These are phyloP conservation scores for Venustoraphidia nigricollis DNA, from an alignment of 2,888 invertebrate species.

Conservation along the genomic window DNA sequence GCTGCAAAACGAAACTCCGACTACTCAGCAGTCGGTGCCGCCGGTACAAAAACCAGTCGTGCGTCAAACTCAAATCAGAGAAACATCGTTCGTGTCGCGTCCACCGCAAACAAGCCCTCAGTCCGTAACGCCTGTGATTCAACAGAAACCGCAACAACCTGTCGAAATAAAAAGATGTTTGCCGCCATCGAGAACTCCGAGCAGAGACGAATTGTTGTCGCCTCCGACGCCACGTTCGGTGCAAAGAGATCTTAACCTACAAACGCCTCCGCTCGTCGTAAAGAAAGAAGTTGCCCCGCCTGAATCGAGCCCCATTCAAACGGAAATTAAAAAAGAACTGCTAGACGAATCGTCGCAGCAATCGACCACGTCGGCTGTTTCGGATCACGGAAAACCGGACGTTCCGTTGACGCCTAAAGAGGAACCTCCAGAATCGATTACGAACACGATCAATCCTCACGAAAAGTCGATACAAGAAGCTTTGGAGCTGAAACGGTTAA, in stretches of 20 bases:
- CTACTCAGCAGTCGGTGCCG: conserved; percentile 11
- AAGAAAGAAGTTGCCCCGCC: conserved; percentile 38
- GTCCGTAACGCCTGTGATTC: conserved; percentile 5
- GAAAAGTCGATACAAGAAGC: conserved; percentile 23
- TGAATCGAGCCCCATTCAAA: conserved; percentile 34
- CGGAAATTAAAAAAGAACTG: conserved; percentile 56
- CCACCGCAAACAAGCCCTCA: conserved; percentile 17
- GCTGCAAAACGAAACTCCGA: conserved; percentile 26
- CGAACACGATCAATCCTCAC: conserved; percentile 22
- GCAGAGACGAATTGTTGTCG: conserved; percentile 28
- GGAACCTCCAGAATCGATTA: conserved; percentile 32
- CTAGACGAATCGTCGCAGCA: conserved; percentile 53
- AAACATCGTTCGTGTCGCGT: conserved; percentile 41
- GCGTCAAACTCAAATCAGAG: conserved; percentile 26
- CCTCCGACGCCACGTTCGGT: conserved; percentile 22
- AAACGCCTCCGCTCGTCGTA: conserved; percentile 24
- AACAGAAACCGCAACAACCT: conserved; percentile 13
- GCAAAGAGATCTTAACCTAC: neutral
- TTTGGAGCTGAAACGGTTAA: conserved; percentile 26
- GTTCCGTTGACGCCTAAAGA: conserved; percentile 35
- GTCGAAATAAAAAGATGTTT: conserved; percentile 31
- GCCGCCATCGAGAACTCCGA: conserved; percentile 27
- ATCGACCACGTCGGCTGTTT: conserved; percentile 39
- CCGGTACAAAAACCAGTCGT: conserved; percentile 21
- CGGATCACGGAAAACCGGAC: conserved; percentile 42